Evolutionary conservation across 1,140 invertebrate genomes (phyloP).

Genomic region (Diabrotica virgifera): DNA sequence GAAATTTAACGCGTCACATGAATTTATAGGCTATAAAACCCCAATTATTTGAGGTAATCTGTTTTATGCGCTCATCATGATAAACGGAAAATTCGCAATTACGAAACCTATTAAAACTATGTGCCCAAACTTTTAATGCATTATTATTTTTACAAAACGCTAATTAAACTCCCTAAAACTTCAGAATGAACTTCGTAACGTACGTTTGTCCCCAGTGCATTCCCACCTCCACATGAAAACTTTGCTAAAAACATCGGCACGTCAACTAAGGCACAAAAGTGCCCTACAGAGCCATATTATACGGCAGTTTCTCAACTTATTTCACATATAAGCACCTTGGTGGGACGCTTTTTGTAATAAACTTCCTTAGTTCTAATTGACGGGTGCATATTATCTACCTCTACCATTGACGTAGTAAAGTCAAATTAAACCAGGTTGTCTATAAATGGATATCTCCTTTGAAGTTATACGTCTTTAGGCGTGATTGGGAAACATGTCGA

Average conservation of each 20-base stretch:
- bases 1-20: too few relatives aligned
- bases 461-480: too few relatives aligned
- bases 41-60: too few relatives aligned
- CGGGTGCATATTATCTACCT: background rate
- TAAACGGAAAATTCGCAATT: too few relatives aligned
- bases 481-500: too few relatives aligned
- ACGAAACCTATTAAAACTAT: too few relatives aligned
- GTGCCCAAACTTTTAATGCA: background rate
- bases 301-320: slow-evolving; percentile 9
- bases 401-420: background rate
- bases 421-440: background rate
- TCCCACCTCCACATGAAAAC: background rate
- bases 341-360: slow-evolving; percentile 15
- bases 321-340: slow-evolving; percentile 5
- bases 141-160: background rate
- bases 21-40: too few relatives aligned
- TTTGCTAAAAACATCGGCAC: background rate
- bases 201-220: background rate
- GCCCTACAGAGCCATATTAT: slow-evolving; percentile 14
- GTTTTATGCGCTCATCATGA: too few relatives aligned
- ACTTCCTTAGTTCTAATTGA: slow-evolving; percentile 11
- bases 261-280: background rate
- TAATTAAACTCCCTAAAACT: background rate
- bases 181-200: background rate
- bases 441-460: too few relatives aligned